Evolutionary conservation across 2,888 invertebrate genomes (phyloP).

Genomic region (Cotesia congregata): DNA sequence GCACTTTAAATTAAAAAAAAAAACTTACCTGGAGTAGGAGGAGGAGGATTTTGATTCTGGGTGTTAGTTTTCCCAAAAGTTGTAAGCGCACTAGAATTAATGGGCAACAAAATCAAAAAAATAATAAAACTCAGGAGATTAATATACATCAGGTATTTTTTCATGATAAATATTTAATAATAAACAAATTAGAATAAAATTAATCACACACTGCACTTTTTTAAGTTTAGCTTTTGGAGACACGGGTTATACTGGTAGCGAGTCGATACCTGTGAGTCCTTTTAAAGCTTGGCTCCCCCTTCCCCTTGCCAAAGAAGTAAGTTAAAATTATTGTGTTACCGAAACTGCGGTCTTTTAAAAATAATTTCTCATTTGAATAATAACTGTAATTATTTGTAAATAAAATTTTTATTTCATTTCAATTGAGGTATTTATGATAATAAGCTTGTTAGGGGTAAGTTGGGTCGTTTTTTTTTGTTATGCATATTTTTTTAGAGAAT

Average conservation of each 20-base stretch:
- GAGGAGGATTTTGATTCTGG: conserved; percentile 70
- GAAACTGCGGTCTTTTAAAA: too few species aligned
- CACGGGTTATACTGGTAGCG: background rate
- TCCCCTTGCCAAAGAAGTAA: background rate
- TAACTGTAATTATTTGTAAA: too few species aligned
- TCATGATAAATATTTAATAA: conserved; percentile 4
- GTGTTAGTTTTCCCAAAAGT: conserved; percentile 80
- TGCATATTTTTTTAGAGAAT: too few species aligned
- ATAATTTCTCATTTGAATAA: too few species aligned
- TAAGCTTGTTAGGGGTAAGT: too few species aligned
- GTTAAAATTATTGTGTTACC: too few species aligned
- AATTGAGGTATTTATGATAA: too few species aligned
- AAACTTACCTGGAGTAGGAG: conserved; percentile 74
- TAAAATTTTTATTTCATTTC: too few species aligned
- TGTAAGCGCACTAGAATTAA: conserved; percentile 76
- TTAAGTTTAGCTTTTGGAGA: background rate
- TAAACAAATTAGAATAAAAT: background rate
- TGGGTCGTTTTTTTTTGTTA: too few species aligned
- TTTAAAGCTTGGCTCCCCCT: background rate
- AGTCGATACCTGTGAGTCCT: background rate
- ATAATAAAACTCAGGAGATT: conserved; percentile 8
- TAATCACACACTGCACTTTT: background rate
- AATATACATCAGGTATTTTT: conserved; percentile 6
- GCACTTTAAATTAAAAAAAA: background rate
- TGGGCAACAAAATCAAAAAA: conserved; percentile 62